These are phyloP conservation scores for Aldabrachelys gigantea DNA, from an alignment of 2,113 vertebrate species.

Conservation along the genomic window DNA sequence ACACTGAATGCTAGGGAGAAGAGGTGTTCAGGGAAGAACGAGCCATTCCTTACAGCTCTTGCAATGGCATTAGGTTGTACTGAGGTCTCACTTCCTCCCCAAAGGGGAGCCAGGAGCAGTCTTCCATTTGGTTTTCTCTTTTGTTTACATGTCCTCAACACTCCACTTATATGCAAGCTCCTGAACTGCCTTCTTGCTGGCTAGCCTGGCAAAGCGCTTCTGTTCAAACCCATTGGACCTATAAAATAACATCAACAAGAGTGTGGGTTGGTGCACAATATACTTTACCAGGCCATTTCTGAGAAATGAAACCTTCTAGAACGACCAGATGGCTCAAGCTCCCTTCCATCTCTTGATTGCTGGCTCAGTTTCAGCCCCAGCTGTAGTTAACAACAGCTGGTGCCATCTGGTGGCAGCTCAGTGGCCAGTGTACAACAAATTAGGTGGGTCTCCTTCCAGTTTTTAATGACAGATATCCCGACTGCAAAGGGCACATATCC, in stretches of 20 bases:
- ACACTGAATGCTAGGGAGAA: accelerated
- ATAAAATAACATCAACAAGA: background rate
- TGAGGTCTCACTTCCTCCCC: background rate
- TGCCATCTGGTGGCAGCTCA: accelerated
- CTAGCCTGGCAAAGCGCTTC: constrained; percentile 87
- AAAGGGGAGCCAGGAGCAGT: accelerated
- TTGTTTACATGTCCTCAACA: constrained; percentile 92
- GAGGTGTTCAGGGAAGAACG: background rate
- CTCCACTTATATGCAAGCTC: constrained; percentile 97
- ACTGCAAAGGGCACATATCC: background rate
- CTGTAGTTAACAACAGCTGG: accelerated
- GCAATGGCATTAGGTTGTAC: background rate
- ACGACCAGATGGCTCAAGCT: accelerated
- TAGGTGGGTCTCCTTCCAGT: background rate
- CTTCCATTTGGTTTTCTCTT: accelerated
- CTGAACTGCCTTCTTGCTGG: constrained; percentile 91
- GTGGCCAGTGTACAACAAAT: background rate
- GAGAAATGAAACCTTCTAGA: accelerated
- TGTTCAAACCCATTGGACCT: constrained; percentile 98
- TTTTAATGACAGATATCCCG: background rate
- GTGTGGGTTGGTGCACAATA: accelerated
- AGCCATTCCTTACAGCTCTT: background rate
- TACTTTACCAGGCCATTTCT: background rate
- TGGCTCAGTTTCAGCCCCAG: accelerated
- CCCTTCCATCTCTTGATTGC: background rate